These are phyloP conservation scores for Holacanthus passer DNA, from an alignment of 2,113 vertebrate species.

Conservation along the genomic window DNA sequence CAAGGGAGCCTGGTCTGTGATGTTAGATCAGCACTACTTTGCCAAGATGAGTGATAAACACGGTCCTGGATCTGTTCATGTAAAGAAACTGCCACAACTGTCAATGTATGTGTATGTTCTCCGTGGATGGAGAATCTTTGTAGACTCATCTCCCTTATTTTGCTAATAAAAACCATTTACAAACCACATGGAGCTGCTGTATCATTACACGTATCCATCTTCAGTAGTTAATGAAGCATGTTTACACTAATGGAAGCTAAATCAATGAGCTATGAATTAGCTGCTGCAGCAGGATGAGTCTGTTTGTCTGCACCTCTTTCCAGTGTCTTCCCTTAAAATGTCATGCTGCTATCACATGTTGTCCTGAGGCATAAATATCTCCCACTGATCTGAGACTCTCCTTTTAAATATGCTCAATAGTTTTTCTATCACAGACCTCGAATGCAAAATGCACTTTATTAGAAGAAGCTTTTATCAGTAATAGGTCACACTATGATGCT, in stretches of 20 bases:
- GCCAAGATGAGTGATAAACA: slow-evolving; percentile 33
- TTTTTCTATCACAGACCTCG: not conserved
- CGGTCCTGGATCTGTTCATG: slow-evolving; percentile 57
- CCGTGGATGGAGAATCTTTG: slow-evolving; percentile 80
- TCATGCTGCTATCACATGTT: slow-evolving; percentile 5
- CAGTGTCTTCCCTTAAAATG: not conserved
- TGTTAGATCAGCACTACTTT: slow-evolving; percentile 52
- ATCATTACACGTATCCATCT: not conserved
- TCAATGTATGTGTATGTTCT: slow-evolving; percentile 77
- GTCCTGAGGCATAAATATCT: too few relatives aligned
- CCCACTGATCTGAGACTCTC: not conserved
- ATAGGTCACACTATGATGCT: slow-evolving; percentile 7
- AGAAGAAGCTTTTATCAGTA: not conserved
- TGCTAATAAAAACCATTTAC: slow-evolving; percentile 88
- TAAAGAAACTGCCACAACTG: slow-evolving; percentile 82
- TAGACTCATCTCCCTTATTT: slow-evolving; percentile 88
- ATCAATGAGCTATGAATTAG: not conserved
- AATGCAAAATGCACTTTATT: not conserved
- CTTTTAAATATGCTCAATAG: not conserved
- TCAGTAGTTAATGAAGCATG: not conserved
- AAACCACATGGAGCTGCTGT: slow-evolving; percentile 49
- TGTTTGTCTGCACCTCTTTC: not conserved
- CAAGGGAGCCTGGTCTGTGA: slow-evolving; percentile 42
- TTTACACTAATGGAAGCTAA: not conserved
- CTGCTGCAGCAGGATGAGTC: not conserved